A percentile compares a stretch with the other conserved stretches of the same genome.
These are phyloP conservation scores for Cydia pomonella DNA, from an alignment of 1,140 invertebrate species.

Conservation along the genomic window DNA sequence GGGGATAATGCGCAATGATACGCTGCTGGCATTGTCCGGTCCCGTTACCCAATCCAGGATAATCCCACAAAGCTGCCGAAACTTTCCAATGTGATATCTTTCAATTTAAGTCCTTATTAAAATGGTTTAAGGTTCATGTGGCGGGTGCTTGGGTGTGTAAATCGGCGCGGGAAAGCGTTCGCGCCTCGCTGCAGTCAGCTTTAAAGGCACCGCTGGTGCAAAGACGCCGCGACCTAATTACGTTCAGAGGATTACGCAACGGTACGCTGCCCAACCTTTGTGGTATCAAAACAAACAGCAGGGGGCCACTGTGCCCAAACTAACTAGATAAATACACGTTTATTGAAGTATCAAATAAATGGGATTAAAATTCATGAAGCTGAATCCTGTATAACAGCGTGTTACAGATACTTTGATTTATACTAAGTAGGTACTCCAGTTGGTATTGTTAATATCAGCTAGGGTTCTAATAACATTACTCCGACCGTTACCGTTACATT, in stretches of 20 bases:
- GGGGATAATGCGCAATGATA: constrained; percentile 75
- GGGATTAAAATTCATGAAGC: constrained; percentile 16
- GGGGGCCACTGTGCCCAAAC: constrained; percentile 40
- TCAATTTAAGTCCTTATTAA: background rate
- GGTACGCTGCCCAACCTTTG: constrained; percentile 50
- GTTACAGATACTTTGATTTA: background rate
- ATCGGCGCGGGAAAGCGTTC: constrained; percentile 69
- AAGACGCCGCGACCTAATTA: constrained; percentile 63
- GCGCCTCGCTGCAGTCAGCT: constrained; percentile 74
- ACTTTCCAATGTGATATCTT: background rate
- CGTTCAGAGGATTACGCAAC: constrained; percentile 65
- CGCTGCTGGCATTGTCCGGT: constrained; percentile 62
- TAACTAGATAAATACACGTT: constrained; percentile 14
- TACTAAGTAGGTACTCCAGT: background rate
- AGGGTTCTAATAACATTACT: background rate
- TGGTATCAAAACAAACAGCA: constrained; percentile 67
- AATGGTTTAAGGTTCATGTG: background rate
- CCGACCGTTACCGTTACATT: background rate
- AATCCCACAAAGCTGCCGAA: constrained; percentile 72
- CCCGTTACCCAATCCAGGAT: constrained; percentile 65
- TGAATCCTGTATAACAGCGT: background rate
- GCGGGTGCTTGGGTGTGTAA: constrained; percentile 42
- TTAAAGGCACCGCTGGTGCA: constrained; percentile 54
- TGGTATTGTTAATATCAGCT: constrained; percentile 5
- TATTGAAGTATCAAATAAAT: constrained; percentile 30